Base-by-base conservation (phyloP, 2,113 vertebrate species). In the Gavialis gangeticus region DNA sequence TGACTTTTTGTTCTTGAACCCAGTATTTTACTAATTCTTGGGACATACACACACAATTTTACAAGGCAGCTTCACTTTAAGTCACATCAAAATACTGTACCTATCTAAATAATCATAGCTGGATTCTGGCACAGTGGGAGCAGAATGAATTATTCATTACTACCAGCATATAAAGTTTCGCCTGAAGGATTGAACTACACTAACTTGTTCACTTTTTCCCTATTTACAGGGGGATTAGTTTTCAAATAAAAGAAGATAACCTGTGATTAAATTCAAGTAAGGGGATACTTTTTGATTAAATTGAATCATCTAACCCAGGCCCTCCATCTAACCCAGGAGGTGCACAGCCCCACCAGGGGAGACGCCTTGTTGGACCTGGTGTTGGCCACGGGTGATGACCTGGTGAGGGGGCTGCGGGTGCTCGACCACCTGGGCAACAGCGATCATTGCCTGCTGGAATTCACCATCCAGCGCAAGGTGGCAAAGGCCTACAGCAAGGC, bases 101-200 rank as follows among this genome's bases (percentile, higher is more conserved):
- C 66, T 84, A 5, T 57, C 89, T 67, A 88, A 95, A 81, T 80
- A 81, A 6, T 1, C 1, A 58, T 80, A 67, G 64, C 58, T 92
- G 79, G 27, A 86, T 82, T 16, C 28, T 90, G 85, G 66, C 81
- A 90, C 34, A 84, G 93, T 77, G 75, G 75, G 71, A 75, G 7
- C 37, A 84, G 12, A 90, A 78, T 92, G 82, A 93, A 96, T 95
- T 88, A 94, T 96, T 94, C 63, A 75, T 67, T 79, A 24, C 10
- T 76, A 79, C 92, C 87, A 82, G 9, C 85, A 88, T 1, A 78
- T 66, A 85, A 82, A 84, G 71, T 84, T 93, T 95, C 91, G 81
- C 27, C 59, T 86, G 54, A 83, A 15, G 83, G 73, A 81, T 95
- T 91, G 82, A 93, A 90, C 66, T 88, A 66, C 21, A 88, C 22